Evolutionary conservation across 1,140 invertebrate genomes (phyloP), one percentile per base, ranked within the genome.

Genomic region (Euwallacea fornicatus): DNA sequence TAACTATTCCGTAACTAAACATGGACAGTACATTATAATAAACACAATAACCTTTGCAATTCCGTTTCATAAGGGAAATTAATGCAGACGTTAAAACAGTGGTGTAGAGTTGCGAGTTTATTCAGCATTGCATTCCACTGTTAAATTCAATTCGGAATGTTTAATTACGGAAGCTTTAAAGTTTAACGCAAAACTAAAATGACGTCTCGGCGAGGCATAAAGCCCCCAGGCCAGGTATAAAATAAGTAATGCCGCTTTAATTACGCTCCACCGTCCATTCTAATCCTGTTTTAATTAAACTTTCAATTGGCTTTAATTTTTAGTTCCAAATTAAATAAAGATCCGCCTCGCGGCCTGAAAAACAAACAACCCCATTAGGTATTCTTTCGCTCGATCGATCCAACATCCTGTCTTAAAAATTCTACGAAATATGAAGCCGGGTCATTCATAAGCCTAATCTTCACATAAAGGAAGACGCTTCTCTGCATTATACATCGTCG

Each of bases 211-310:
- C 15, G 43, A 65, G 47, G 53, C 54, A 10, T 42, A 43, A 15
- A 55, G 42, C 47, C 16, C 6, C 50, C 53, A 42, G 54, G 66
- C 21, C 66, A 68, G 55, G 66, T 68, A 60, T 59, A 68, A 68
- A 60, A 60, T 68, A 68, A 59, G 66, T 59, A 68, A 60, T 68
- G 7, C 66, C 44, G n/a, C n/a, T 68, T 68, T 47, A 47, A 68
- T 68, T 68, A 11, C 44, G 56, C 56, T 68, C 44, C 56, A 60
- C 66, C 66, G 42, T 42, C 55, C 50, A 60, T 59, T 60, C 66
- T 68, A 66, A 66, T 58, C 56, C 44, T 41, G 50, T 60, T 68
- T 68, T 68, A 68, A 68, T 68, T 68, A 46, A 68, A 60, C 43
- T 60, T 60, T 59, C 56, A 68, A 68, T 60, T 60, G 56, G 56